Evolutionary conservation across 2,113 vertebrate genomes (phyloP).

Genomic region (Crocuta crocuta): DNA sequence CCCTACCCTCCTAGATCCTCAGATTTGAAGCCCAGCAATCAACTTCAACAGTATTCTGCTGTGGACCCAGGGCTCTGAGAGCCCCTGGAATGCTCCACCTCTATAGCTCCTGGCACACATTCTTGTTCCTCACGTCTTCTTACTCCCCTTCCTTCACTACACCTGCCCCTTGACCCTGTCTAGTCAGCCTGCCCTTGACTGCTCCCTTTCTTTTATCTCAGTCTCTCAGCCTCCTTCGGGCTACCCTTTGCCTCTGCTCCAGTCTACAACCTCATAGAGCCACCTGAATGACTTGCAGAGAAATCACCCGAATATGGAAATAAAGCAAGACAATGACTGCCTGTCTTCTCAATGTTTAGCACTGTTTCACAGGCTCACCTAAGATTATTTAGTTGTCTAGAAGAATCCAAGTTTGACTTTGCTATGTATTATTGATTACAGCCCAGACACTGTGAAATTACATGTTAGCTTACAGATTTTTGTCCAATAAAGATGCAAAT

Average conservation of each 20-base stretch:
- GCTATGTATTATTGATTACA: not conserved
- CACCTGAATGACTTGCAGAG: not conserved
- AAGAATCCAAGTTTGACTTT: slow-evolving; percentile 28
- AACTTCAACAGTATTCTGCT: not conserved
- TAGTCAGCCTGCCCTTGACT: not conserved
- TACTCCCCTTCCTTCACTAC: not conserved
- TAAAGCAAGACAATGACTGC: not conserved
- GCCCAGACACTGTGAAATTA: not conserved
- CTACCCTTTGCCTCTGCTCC: not conserved
- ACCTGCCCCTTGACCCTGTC: not conserved
- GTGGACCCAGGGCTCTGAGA: not conserved
- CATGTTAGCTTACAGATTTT: not conserved
- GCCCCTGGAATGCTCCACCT: no score
- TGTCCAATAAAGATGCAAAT: not conserved
- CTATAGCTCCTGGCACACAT: not conserved
- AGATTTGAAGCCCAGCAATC: not conserved
- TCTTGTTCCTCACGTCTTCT: not conserved
- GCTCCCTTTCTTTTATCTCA: not conserved
- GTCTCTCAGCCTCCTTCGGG: not conserved
- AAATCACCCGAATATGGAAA: not conserved
- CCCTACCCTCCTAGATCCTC: not conserved
- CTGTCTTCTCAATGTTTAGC: not conserved
- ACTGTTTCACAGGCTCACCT: not conserved
- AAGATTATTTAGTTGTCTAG: not conserved
- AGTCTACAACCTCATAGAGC: not conserved